Evolutionary conservation across 2,113 vertebrate species (phyloP).

Genomic region (Oceanites oceanicus): DNA sequence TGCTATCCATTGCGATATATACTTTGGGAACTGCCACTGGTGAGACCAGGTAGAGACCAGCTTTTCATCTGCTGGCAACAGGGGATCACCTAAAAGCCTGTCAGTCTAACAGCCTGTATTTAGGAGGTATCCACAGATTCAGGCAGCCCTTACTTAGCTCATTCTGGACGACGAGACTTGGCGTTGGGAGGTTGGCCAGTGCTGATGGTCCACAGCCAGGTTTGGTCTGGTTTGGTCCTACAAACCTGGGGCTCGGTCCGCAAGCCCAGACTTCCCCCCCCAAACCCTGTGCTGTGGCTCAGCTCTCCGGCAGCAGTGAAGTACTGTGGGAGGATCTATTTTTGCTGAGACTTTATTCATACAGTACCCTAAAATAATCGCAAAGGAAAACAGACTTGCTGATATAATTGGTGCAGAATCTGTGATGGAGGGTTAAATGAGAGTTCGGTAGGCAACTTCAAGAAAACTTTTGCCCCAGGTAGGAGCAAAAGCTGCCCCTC

Average conservation of each 20-base stretch:
- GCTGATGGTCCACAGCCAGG: neutral
- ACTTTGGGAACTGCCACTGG: neutral
- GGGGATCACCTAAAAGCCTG: neutral
- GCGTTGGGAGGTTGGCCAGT: neutral
- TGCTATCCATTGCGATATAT: neutral
- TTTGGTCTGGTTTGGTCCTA: neutral
- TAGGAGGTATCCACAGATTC: neutral
- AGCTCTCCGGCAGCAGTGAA: neutral
- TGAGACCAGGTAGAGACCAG: neutral
- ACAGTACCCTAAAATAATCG: neutral
- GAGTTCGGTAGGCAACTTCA: neutral
- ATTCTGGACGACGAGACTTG: rapidly evolving
- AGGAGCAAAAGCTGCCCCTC: neutral
- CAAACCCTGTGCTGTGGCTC: neutral
- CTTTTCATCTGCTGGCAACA: neutral
- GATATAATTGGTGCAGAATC: neutral
- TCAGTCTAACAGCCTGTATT: neutral
- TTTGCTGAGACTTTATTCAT: neutral
- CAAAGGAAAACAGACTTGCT: neutral
- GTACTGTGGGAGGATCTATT: neutral
- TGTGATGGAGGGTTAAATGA: neutral
- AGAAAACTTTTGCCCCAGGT: neutral
- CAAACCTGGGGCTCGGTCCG: neutral
- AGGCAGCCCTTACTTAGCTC: neutral
- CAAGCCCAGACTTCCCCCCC: neutral